phyloP scores from a whole-genome alignment of 2,888 invertebrate species.

The Branchellion lobata region DNA sequence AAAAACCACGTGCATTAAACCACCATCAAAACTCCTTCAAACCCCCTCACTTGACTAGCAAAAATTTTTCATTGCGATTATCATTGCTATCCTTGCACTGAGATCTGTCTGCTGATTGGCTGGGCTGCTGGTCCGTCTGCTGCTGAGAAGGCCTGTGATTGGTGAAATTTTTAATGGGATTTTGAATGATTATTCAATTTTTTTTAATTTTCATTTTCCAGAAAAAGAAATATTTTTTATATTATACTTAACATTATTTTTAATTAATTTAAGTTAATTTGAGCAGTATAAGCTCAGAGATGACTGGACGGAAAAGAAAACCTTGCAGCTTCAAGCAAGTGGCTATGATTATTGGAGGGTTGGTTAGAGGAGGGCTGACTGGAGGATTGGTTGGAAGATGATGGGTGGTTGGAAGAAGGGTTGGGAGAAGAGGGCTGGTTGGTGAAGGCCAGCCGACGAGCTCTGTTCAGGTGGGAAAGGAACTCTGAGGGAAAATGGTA shows the following conservation, averaged over 20 bases:
- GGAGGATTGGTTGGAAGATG: conserved; percentile 60
- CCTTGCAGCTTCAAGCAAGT: background rate
- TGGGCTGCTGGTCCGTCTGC: background rate
- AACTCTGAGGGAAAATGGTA: conserved; percentile 69
- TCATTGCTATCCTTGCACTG: background rate
- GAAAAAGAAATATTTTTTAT: too few relatives aligned
- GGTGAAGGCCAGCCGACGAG: conserved; percentile 67
- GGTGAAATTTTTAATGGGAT: too few relatives aligned
- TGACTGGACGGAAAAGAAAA: too few relatives aligned
- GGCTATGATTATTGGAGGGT: background rate
- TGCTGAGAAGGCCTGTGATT: background rate
- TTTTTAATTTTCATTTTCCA: too few relatives aligned
- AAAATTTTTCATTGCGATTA: conserved; percentile 5
- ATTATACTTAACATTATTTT: too few relatives aligned
- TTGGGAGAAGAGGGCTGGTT: conserved; percentile 61
- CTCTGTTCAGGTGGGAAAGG: conserved; percentile 89
- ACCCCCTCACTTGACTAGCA: conserved; percentile 36
- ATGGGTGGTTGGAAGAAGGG: conserved; percentile 64
- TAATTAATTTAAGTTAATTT: too few relatives aligned
- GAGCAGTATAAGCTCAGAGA: too few relatives aligned
- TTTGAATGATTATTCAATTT: too few relatives aligned
- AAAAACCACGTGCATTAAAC: too few relatives aligned
- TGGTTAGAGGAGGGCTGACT: background rate
- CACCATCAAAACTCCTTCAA: too few relatives aligned
- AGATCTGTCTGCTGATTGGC: background rate